Conservation (phyloP, 1,140 invertebrate species). For the Teleogryllus occipitalis region DNA sequence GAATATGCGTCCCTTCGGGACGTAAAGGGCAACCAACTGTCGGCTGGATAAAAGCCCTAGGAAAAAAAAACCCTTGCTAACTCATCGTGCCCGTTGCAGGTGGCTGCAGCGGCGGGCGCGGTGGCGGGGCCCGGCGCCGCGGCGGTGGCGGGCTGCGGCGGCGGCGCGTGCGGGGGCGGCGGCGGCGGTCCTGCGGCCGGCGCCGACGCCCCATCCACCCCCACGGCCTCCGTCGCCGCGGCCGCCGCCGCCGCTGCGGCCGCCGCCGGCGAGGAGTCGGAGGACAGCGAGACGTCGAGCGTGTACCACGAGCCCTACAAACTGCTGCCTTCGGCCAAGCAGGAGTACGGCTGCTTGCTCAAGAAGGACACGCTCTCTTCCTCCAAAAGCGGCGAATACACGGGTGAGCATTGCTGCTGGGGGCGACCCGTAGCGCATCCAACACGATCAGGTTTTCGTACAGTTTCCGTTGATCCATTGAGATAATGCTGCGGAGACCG, state of each 20-base stretch:
- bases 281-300: conserved; percentile 48
- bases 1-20: too few relatives aligned
- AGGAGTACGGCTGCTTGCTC: conserved; percentile 43
- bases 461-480: too few relatives aligned
- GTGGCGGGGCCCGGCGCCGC: too few relatives aligned
- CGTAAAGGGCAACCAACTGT: too few relatives aligned
- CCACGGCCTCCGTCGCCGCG: conserved; percentile 27
- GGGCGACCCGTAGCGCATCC: too few relatives aligned
- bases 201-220: conserved; percentile 30
- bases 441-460: too few relatives aligned
- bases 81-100: neutral
- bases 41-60: too few relatives aligned
- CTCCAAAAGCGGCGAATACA: conserved; percentile 43
- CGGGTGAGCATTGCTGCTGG: conserved; percentile 32
- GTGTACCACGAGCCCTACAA: conserved; percentile 55
- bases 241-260: conserved; percentile 23
- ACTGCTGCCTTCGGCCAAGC: conserved; percentile 40
- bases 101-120: neutral
- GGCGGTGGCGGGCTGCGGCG: neutral
- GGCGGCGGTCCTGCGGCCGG: conserved; percentile 25
- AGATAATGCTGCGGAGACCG: too few relatives aligned
- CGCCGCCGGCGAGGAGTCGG: conserved; percentile 41
- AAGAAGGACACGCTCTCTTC: conserved; percentile 41
- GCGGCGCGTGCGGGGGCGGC: too few relatives aligned
- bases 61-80: too few relatives aligned